Conservation (phyloP, 2,888 invertebrate species). For the Campopleginae sp. region DNA sequence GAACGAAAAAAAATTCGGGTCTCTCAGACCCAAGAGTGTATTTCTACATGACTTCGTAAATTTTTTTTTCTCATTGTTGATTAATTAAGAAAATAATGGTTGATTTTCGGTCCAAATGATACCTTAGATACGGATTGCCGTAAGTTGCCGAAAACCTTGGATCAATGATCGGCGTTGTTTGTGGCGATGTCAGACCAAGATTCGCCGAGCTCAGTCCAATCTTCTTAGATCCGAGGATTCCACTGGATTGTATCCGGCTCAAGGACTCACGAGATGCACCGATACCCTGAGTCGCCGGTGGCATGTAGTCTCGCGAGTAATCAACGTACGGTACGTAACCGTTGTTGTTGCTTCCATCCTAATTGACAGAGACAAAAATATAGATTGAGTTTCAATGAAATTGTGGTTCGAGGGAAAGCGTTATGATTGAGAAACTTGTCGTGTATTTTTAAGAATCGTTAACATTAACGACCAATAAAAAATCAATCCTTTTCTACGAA, state of each 20-base stretch:
- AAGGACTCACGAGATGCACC: conserved; percentile 82
- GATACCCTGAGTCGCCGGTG: conserved; percentile 87
- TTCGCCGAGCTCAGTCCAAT: conserved; percentile 83
- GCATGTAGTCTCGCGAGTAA: conserved; percentile 95
- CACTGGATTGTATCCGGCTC: conserved; percentile 82
- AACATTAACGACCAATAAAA: not conserved
- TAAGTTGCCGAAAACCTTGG: conserved; percentile 95
- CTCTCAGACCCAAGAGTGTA: not conserved
- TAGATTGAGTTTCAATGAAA: not conserved
- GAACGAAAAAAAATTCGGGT: not conserved
- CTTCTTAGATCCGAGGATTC: conserved; percentile 82
- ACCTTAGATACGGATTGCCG: conserved; percentile 94
- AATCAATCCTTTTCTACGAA: not conserved
- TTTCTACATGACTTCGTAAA: not conserved
- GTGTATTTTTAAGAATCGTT: not conserved
- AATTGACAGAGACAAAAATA: conserved; percentile 70
- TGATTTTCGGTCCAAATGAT: conserved; percentile 73
- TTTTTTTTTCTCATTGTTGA: not conserved
- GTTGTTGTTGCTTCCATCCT: conserved; percentile 93
- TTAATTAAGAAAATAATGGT: not conserved
- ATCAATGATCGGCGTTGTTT: conserved; percentile 87
- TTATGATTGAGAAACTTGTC: not conserved
- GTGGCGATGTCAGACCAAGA: conserved; percentile 79
- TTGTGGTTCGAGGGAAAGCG: no score
- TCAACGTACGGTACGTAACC: conserved; percentile 96